A percentile compares a stretch with the other conserved stretches of the same genome.
Conservation (phyloP, 2,113 vertebrate species). For the Oryzias curvinotus region DNA sequence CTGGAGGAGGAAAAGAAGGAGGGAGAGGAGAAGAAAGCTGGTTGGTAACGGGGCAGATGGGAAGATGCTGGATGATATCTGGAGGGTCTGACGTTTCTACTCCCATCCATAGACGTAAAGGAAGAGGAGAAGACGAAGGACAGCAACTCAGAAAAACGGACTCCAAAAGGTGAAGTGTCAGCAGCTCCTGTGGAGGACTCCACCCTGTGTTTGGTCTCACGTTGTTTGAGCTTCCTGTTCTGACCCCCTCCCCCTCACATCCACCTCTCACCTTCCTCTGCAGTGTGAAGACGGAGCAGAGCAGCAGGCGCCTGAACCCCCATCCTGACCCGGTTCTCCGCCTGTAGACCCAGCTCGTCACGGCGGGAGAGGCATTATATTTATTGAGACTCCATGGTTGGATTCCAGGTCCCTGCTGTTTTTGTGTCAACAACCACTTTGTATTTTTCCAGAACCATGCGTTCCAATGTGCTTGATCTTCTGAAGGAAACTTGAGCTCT, state of each 20-base stretch:
- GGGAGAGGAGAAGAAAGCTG: constrained; percentile 87
- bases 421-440: not conserved
- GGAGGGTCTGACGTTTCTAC: not conserved
- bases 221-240: too few relatives aligned
- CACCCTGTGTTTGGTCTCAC: too few relatives aligned
- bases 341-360: not conserved
- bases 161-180: constrained; percentile 79
- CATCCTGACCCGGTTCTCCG: constrained; percentile 1
- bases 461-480: constrained; percentile 56
- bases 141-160: constrained; percentile 84
- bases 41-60: constrained; percentile 65
- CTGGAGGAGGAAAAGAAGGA: constrained; percentile 92
- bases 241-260: not conserved
- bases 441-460: constrained; percentile 11
- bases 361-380: constrained; percentile 57
- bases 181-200: too few relatives aligned
- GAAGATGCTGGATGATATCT: not conserved
- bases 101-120: constrained; percentile 80
- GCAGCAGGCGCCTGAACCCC: constrained; percentile 86
- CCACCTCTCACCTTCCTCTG: constrained; percentile 22
- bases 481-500: constrained; percentile 46
- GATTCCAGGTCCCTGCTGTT: constrained; percentile 32
- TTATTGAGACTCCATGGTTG: constrained; percentile 61
- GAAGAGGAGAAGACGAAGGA: constrained; percentile 92
- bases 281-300: constrained; percentile 88